These are phyloP conservation scores for Drosophila pseudotakahashii DNA, from an alignment of 2,888 invertebrate species.

Conservation along the genomic window DNA sequence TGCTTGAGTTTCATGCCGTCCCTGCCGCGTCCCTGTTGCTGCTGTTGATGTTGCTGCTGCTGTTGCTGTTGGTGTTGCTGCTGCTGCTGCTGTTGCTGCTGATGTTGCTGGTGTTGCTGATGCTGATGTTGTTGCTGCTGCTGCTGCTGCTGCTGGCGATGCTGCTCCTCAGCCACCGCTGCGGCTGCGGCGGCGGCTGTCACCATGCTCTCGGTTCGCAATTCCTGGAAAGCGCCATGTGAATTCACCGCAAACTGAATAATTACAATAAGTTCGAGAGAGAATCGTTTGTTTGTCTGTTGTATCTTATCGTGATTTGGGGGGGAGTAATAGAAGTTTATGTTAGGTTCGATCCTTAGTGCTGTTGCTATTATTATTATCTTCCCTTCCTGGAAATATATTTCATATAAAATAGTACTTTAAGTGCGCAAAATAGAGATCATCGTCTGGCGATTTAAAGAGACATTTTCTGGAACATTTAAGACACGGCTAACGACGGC, in stretches of 20 bases:
- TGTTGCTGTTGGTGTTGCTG: constrained; percentile 85
- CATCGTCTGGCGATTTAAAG: no score
- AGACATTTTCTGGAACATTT: constrained; percentile 13
- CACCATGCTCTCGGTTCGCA: constrained; percentile 90
- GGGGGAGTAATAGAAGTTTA: not conserved
- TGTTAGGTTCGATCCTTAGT: not conserved
- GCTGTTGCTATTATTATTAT: not conserved
- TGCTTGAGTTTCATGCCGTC: constrained; percentile 96
- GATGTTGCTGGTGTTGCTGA: constrained; percentile 86
- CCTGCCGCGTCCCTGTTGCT: constrained; percentile 87
- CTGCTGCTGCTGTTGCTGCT: constrained; percentile 89
- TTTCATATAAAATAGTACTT: not conserved
- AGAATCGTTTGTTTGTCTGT: constrained; percentile 51
- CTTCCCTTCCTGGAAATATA: not conserved
- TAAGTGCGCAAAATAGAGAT: not conserved
- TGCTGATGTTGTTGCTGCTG: constrained; percentile 90
- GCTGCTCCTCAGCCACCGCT: constrained; percentile 88
- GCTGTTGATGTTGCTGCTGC: constrained; percentile 86
- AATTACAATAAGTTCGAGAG: constrained; percentile 81
- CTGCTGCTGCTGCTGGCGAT: constrained; percentile 87
- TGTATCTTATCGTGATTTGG: constrained; percentile 19
- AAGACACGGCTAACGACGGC: constrained; percentile 12
- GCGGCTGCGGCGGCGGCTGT: constrained; percentile 87
- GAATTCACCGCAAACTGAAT: constrained; percentile 85
- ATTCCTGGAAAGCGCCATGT: constrained; percentile 87